These are phyloP conservation scores for Drosophila nikananu DNA, from an alignment of 1,140 invertebrate genomes.

Conservation along the genomic window DNA sequence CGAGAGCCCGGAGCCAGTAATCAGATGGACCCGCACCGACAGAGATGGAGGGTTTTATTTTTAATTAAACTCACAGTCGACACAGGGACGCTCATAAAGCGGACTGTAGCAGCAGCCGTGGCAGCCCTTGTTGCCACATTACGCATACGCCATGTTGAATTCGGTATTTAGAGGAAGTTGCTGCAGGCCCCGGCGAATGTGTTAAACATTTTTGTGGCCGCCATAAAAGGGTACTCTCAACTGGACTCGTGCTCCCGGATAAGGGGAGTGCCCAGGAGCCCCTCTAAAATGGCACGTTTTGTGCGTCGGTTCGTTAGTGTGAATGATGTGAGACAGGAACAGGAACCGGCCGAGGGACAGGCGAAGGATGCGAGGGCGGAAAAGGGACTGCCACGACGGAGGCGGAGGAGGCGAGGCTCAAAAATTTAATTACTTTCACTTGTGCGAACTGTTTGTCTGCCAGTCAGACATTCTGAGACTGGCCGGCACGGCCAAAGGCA, in stretches of 20 bases:
- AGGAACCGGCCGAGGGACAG: not conserved
- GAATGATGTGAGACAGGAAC: conserved; percentile 50
- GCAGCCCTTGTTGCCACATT: conserved; percentile 51
- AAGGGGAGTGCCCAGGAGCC: not conserved
- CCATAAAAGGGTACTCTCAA: conserved; percentile 61
- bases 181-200: conserved; percentile 56
- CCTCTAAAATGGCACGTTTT: conserved; percentile 54
- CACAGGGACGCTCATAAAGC: conserved; percentile 58
- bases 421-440: conserved; percentile 84
- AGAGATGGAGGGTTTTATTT: conserved; percentile 66
- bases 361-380: conserved; percentile 1
- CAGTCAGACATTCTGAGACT: conserved; percentile 29
- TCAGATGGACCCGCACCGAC: conserved; percentile 44
- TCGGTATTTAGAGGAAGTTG: conserved; percentile 41
- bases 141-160: conserved; percentile 59
- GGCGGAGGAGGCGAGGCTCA: conserved; percentile 44
- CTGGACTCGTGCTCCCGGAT: conserved; percentile 27
- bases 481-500: conserved; percentile 65
- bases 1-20: conserved; percentile 50
- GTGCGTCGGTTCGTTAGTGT: conserved; percentile 73
- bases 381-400: not conserved
- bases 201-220: conserved; percentile 76
- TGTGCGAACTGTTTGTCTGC: conserved; percentile 75
- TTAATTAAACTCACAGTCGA: conserved; percentile 70
- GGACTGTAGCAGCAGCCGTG: conserved; percentile 8